These are phyloP conservation scores for Sclerurus mexicanus DNA, from an alignment of 2,113 vertebrate species.

Conservation along the genomic window DNA sequence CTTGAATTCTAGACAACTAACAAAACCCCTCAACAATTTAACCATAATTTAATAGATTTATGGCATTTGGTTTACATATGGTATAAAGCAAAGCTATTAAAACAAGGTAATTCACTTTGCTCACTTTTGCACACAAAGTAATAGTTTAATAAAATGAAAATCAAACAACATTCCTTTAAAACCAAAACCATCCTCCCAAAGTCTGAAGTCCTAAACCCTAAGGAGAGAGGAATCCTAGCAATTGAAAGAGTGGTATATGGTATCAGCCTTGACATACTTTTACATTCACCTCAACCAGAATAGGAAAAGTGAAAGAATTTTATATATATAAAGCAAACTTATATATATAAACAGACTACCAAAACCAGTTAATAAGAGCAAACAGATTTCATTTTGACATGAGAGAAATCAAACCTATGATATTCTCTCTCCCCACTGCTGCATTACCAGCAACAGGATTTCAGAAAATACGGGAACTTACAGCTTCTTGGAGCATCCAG, in stretches of 20 bases:
- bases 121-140: constrained; percentile 69
- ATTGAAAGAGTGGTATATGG: constrained; percentile 59
- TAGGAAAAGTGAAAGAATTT: constrained; percentile 74
- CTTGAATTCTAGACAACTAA: constrained; percentile 64
- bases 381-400: constrained; percentile 50
- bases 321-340: constrained; percentile 75
- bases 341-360: constrained; percentile 75
- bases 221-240: constrained; percentile 55
- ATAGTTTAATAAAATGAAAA: constrained; percentile 63
- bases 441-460: neutral
- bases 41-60: constrained; percentile 73
- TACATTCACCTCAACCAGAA: constrained; percentile 77
- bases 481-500: constrained; percentile 28
- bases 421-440: neutral
- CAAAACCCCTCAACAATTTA: constrained; percentile 69
- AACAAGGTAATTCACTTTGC: constrained; percentile 75
- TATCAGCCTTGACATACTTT: constrained; percentile 70
- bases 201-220: constrained; percentile 57
- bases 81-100: constrained; percentile 74
- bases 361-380: constrained; percentile 67
- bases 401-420: neutral
- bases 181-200: constrained; percentile 53
- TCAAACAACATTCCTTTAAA: constrained; percentile 66
- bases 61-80: constrained; percentile 81
- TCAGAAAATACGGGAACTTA: constrained; percentile 10